Evolutionary conservation across 2,797 vertebrate genomes (phyloP).

Genomic region (Characodon lateralis): DNA sequence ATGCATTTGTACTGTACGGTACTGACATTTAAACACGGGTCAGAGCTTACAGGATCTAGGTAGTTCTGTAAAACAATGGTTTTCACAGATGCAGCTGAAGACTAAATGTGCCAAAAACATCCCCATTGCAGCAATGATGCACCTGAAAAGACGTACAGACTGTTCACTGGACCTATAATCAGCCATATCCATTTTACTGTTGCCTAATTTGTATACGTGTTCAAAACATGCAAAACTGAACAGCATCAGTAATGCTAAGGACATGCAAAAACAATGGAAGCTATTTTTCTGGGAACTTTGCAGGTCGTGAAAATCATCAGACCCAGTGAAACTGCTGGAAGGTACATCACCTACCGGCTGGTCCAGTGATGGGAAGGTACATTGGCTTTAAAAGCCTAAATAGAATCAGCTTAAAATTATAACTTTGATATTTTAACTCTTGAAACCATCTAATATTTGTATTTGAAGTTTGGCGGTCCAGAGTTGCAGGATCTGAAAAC

Average conservation of each 20-base stretch:
- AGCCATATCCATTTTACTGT: background rate
- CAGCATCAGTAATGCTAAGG: background rate
- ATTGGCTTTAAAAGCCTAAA: background rate
- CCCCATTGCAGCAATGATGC: too few species aligned
- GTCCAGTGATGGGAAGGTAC: slow-evolving; percentile 84
- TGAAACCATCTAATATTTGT: background rate
- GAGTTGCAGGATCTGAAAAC: background rate
- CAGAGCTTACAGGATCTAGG: background rate
- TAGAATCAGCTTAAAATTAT: background rate
- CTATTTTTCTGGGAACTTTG: background rate
- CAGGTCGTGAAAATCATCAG: slow-evolving; percentile 98
- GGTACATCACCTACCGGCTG: slow-evolving; percentile 98
- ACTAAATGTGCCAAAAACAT: background rate
- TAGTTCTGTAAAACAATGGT: background rate
- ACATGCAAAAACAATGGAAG: background rate
- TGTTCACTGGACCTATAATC: background rate
- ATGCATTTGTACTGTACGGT: too few species aligned
- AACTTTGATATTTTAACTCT: background rate
- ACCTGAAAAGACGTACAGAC: background rate
- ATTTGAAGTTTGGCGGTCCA: background rate
- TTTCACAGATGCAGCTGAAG: background rate
- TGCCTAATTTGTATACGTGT: background rate
- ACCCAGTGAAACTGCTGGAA: slow-evolving; percentile 93
- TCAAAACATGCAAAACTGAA: background rate
- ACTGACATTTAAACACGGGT: background rate